These are phyloP conservation scores for Lasioglossum lativentre DNA, from an alignment of 2,888 invertebrate species.

Conservation along the genomic window DNA sequence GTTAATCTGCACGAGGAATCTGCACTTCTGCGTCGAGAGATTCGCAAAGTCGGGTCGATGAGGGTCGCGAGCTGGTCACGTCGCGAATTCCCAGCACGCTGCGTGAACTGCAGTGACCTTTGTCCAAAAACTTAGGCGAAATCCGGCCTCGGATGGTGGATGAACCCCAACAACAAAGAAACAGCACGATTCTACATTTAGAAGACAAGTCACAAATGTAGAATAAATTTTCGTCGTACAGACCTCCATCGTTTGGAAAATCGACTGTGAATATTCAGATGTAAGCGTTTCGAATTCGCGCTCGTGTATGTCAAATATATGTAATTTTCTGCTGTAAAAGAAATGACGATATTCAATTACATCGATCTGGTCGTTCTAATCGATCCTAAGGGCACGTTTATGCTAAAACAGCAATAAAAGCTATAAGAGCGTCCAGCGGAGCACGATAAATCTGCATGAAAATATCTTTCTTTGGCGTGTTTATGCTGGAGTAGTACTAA, in stretches of 20 bases:
- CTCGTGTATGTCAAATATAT: too few relatives aligned
- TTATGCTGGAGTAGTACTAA: too few relatives aligned
- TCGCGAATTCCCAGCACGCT: slow-evolving; percentile 72
- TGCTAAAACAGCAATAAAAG: too few relatives aligned
- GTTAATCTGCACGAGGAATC: slow-evolving; percentile 56
- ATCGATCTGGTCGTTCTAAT: too few relatives aligned
- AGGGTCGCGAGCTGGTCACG: slow-evolving; percentile 69
- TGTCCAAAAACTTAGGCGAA: slow-evolving; percentile 55
- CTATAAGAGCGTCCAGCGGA: too few relatives aligned
- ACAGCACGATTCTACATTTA: neutral
- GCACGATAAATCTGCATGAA: too few relatives aligned
- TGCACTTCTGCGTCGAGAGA: slow-evolving; percentile 40
- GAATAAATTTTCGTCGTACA: neutral
- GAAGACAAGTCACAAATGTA: neutral
- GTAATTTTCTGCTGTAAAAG: too few relatives aligned
- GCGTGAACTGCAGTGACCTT: slow-evolving; percentile 62
- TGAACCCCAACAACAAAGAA: neutral
- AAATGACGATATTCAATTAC: too few relatives aligned
- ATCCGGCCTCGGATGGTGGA: slow-evolving; percentile 4
- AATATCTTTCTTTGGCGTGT: too few relatives aligned
- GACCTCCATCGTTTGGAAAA: neutral
- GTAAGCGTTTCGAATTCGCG: neutral
- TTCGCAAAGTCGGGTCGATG: slow-evolving; percentile 40
- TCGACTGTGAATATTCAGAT: neutral
- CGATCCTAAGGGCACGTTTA: too few relatives aligned